A percentile compares a stretch with the other conserved stretches of the same genome.
Conservation (phyloP, 2,113 vertebrate genomes). For the Odontesthes bonariensis region DNA sequence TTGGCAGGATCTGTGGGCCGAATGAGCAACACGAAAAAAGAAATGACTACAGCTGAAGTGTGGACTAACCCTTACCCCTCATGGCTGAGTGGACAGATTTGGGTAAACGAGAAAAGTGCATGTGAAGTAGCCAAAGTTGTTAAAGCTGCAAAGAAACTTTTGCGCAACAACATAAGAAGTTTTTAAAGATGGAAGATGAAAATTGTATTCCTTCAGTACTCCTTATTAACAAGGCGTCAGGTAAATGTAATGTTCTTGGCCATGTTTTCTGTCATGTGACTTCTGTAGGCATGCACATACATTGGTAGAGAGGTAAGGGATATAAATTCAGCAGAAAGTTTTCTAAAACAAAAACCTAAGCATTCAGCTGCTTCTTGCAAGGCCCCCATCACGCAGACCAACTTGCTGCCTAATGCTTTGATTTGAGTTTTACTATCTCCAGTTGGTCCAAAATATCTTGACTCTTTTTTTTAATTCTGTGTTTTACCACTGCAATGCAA, state of each 20-base stretch:
- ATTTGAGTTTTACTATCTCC: conserved; percentile 5
- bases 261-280: conserved; percentile 24
- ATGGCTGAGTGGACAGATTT: conserved; percentile 15
- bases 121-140: conserved; percentile 25
- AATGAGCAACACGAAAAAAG: conserved; percentile 23
- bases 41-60: conserved; percentile 35
- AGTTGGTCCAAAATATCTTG: conserved; percentile 4
- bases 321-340: conserved; percentile 11
- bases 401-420: conserved; percentile 2
- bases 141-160: conserved; percentile 23
- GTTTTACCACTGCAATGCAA: background rate
- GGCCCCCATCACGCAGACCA: conserved; percentile 2
- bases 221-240: conserved; percentile 4
- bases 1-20: conserved; percentile 30
- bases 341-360: conserved; percentile 15
- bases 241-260: conserved; percentile 46
- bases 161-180: background rate
- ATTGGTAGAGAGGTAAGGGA: conserved; percentile 30
- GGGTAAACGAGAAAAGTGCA: conserved; percentile 1
- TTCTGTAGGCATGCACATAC: conserved; percentile 24
- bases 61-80: conserved; percentile 27
- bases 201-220: background rate
- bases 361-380: conserved; percentile 25
- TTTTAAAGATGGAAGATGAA: background rate
- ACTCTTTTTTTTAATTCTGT: background rate